These are phyloP conservation scores for Arbacia lixula DNA, from an alignment of 53 echinoderm and acorn worm species.

Conservation along the genomic window DNA sequence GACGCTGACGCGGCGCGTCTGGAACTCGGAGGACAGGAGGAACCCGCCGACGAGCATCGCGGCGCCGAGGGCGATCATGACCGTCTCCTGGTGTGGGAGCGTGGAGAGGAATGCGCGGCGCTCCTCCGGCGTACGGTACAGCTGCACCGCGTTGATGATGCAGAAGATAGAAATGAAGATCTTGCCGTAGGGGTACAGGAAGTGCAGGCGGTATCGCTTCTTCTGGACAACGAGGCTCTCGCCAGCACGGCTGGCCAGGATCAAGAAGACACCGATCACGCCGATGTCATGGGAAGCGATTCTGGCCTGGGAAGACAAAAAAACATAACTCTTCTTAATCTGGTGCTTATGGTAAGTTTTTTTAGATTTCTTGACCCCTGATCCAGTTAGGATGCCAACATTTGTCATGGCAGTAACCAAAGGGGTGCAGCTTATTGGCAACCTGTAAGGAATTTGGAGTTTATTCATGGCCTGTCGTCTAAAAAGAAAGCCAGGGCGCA, in stretches of 20 bases:
- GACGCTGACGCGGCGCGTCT: neutral
- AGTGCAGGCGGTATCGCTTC: conserved; percentile 67
- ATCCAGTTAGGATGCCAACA: no score
- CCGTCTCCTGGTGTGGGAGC: conserved; percentile 4
- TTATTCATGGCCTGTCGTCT: no score
- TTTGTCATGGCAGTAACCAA: no score
- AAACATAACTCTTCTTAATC: neutral
- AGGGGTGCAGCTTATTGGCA: no score
- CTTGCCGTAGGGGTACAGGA: conserved; percentile 63
- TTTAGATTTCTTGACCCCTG: no score
- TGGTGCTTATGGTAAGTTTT: no score
- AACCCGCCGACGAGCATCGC: conserved; percentile 42
- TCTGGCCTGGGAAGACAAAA: conserved; percentile 44
- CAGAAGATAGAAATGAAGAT: conserved; percentile 58
- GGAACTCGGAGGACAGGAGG: conserved; percentile 21
- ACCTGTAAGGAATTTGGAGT: no score
- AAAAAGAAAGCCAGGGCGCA: no score
- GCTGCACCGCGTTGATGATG: conserved; percentile 61
- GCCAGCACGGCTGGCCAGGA: conserved; percentile 66
- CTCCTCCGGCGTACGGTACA: conserved; percentile 61
- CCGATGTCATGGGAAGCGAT: conserved; percentile 69
- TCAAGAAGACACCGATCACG: conserved; percentile 65
- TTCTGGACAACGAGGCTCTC: conserved; percentile 55
- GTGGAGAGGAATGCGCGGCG: conserved; percentile 54
- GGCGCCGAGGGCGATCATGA: conserved; percentile 12